Evolutionary conservation across 2,113 vertebrate genomes (phyloP).

Genomic region (Amphiprion percula): DNA sequence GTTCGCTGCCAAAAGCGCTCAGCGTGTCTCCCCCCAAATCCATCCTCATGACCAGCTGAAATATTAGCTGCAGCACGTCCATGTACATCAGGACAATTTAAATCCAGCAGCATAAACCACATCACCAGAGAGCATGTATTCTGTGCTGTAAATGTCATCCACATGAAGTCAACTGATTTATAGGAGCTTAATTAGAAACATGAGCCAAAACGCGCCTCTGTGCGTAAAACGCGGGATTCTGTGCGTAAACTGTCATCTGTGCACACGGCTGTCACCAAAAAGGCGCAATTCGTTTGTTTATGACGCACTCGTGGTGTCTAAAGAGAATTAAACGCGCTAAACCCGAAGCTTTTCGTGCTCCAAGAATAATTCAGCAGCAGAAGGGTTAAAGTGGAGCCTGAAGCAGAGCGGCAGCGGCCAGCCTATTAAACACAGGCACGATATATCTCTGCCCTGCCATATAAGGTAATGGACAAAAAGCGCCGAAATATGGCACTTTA

Average conservation of each 20-base stretch:
- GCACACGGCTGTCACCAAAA: neutral
- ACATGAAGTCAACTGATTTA: constrained; percentile 59
- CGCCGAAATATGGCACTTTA: constrained; percentile 59
- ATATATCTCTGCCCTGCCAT: constrained; percentile 83
- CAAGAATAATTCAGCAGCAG: constrained; percentile 79
- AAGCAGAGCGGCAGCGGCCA: constrained; percentile 80
- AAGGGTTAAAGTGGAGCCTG: constrained; percentile 83
- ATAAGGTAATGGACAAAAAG: constrained; percentile 84
- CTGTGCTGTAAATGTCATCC: constrained; percentile 61
- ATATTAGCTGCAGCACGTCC: neutral
- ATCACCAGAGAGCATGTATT: constrained; percentile 35
- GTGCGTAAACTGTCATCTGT: constrained; percentile 4
- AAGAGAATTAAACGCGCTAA: neutral
- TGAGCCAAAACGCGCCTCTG: neutral
- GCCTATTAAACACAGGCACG: constrained; percentile 82
- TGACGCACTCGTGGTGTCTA: neutral
- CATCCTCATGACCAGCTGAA: neutral
- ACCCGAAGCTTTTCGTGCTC: constrained; percentile 28
- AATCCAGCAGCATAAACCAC: constrained; percentile 59
- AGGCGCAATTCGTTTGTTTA: neutral
- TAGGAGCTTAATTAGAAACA: constrained; percentile 59
- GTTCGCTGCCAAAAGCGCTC: neutral
- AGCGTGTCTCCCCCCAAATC: neutral
- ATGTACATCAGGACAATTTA: constrained; percentile 46
- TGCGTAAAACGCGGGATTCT: constrained; percentile 3